These are phyloP conservation scores for Nomada fabriciana DNA, from an alignment of 2,888 invertebrate species.

Conservation along the genomic window DNA sequence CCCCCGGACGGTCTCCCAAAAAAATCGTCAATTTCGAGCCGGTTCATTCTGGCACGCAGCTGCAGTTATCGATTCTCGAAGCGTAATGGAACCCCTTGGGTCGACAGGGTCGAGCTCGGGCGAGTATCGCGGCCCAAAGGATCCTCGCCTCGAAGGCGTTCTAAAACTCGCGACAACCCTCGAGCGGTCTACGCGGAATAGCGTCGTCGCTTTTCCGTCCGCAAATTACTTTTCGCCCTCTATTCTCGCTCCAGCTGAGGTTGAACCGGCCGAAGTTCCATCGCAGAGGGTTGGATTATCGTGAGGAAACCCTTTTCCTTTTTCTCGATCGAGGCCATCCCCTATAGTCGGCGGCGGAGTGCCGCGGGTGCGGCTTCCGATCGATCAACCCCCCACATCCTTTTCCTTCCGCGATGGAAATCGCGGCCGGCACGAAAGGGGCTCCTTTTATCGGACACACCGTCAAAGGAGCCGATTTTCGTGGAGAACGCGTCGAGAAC, in stretches of 20 bases:
- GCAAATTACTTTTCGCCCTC: constrained; percentile 51
- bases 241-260: constrained; percentile 34
- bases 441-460: constrained; percentile 47
- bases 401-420: constrained; percentile 66
- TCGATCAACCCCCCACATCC: constrained; percentile 66
- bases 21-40: constrained; percentile 17
- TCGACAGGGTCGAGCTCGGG: neutral
- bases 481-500: constrained; percentile 41
- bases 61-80: constrained; percentile 50
- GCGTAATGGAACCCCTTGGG: constrained; percentile 42
- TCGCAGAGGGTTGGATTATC: constrained; percentile 25
- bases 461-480: constrained; percentile 45
- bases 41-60: constrained; percentile 18
- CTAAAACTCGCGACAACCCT: constrained; percentile 19
- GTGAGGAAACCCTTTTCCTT: constrained; percentile 50
- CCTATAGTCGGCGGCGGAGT: neutral
- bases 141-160: constrained; percentile 27
- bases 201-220: constrained; percentile 24
- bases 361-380: constrained; percentile 58
- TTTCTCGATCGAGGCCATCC: neutral
- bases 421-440: constrained; percentile 41
- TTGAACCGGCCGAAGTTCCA: constrained; percentile 31
- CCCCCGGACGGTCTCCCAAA: neutral
- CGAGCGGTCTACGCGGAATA: constrained; percentile 7
- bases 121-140: neutral